These are phyloP conservation scores for Galaxea fascicularis DNA, from an alignment of 92 coral and sea anemone species.

Conservation along the genomic window DNA sequence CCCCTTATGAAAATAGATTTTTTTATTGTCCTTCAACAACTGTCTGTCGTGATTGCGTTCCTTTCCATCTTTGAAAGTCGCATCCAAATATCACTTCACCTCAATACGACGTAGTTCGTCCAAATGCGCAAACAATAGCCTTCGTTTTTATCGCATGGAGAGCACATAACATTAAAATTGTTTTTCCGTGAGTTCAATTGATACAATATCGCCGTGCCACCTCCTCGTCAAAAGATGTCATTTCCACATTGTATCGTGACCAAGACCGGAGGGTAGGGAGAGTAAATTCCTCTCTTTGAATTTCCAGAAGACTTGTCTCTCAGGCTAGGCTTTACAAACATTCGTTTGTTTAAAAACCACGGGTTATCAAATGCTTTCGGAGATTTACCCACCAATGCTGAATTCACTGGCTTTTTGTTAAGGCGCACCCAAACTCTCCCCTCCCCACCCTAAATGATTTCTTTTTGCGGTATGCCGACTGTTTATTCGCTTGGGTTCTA, in stretches of 20 bases:
- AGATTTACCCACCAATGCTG: constrained; percentile 10
- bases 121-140: constrained; percentile 15
- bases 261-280: background rate
- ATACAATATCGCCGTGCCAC: constrained; percentile 8
- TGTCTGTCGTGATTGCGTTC: background rate
- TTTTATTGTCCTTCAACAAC: background rate
- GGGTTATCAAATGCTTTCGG: background rate
- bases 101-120: background rate
- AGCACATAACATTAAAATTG: constrained; percentile 15
- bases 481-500: constrained; percentile 29
- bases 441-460: constrained; percentile 22
- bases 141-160: constrained; percentile 17
- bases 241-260: background rate
- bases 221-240: background rate
- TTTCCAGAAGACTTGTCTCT: background rate
- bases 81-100: background rate
- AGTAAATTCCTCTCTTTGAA: background rate
- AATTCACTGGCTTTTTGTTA: background rate
- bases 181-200: constrained; percentile 16
- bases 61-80: background rate
- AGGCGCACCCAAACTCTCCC: constrained; percentile 8
- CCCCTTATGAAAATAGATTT: background rate
- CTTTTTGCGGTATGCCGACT: constrained; percentile 16
- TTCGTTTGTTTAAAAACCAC: background rate
- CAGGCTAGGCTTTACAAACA: constrained; percentile 1